Conservation (phyloP, 1,140 invertebrate species). For the Leptopilina boulardi region DNA sequence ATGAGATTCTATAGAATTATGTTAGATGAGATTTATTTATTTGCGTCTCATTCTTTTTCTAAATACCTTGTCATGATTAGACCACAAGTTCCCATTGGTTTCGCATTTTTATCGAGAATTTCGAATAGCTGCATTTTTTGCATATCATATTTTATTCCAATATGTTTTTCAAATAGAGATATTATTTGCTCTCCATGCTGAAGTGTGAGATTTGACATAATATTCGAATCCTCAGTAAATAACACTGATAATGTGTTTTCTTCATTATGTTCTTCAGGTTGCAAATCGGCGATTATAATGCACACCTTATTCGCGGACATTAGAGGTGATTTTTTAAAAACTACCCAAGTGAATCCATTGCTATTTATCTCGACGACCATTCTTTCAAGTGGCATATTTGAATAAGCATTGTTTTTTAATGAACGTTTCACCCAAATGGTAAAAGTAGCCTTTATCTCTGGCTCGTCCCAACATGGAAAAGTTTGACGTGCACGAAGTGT, state of each 20-base stretch:
- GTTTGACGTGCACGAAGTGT: constrained; percentile 78
- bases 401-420: constrained; percentile 68
- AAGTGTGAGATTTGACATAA: neutral
- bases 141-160: constrained; percentile 54
- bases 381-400: constrained; percentile 73
- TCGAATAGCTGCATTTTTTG: constrained; percentile 74
- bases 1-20: too few species aligned
- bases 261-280: too few species aligned
- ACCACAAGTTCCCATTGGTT: constrained; percentile 80
- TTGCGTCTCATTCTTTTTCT: too few species aligned
- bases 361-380: constrained; percentile 29
- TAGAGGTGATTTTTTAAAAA: constrained; percentile 48
- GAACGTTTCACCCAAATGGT: constrained; percentile 74
- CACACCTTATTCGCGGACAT: constrained; percentile 88
- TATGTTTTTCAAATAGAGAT: constrained; percentile 60
- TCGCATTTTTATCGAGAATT: constrained; percentile 79
- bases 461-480: constrained; percentile 86
- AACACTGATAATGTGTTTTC: too few species aligned
- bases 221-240: too few species aligned
- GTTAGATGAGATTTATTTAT: too few species aligned
- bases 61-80: constrained; percentile 50
- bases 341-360: constrained; percentile 42
- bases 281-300: constrained; percentile 81
- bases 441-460: constrained; percentile 77
- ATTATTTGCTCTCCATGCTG: constrained; percentile 50